These are phyloP conservation scores for Cydia amplana DNA, from an alignment of 1,140 invertebrate genomes.

Conservation along the genomic window DNA sequence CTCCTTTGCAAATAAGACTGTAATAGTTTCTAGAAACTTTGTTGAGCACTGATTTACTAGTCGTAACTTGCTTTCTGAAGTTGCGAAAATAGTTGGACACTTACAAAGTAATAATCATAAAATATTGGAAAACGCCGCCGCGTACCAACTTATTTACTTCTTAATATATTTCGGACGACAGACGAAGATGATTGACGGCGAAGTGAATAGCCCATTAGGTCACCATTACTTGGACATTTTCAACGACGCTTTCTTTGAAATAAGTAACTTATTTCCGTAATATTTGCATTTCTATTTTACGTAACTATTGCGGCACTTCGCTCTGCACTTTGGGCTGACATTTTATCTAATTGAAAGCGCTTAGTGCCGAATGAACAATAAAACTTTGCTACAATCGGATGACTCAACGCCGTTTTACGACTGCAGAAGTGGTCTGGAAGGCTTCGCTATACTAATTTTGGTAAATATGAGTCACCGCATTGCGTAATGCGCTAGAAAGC, in stretches of 20 bases:
- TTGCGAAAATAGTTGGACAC: slow-evolving; percentile 19
- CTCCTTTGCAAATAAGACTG: not conserved
- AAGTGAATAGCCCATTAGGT: slow-evolving; percentile 31
- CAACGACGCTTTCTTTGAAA: slow-evolving; percentile 36
- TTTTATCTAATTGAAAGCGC: slow-evolving; percentile 33
- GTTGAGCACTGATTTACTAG: slow-evolving; percentile 19
- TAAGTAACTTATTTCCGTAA: slow-evolving; percentile 46
- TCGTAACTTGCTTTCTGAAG: not conserved
- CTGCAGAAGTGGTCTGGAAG: slow-evolving; percentile 32
- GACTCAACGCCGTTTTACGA: slow-evolving; percentile 34
- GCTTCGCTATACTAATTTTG: slow-evolving; percentile 43
- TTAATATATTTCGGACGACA: slow-evolving; percentile 19
- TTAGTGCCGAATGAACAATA: slow-evolving; percentile 55
- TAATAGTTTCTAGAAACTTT: not conserved
- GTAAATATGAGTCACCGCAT: slow-evolving; percentile 45
- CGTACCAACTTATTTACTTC: slow-evolving; percentile 8
- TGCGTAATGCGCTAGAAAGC: slow-evolving; percentile 42
- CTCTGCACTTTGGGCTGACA: slow-evolving; percentile 27
- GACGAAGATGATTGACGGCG: slow-evolving; percentile 24
- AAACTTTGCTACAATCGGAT: slow-evolving; percentile 41
- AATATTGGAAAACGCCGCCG: not conserved
- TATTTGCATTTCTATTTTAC: slow-evolving; percentile 52
- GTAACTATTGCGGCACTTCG: slow-evolving; percentile 42
- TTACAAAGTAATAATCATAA: slow-evolving; percentile 7
- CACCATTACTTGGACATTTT: slow-evolving; percentile 34